Percentiles rank a stretch among this genome's conserved stretches.
Conservation (phyloP, 1,140 invertebrate species). For the Dryas iulia region DNA sequence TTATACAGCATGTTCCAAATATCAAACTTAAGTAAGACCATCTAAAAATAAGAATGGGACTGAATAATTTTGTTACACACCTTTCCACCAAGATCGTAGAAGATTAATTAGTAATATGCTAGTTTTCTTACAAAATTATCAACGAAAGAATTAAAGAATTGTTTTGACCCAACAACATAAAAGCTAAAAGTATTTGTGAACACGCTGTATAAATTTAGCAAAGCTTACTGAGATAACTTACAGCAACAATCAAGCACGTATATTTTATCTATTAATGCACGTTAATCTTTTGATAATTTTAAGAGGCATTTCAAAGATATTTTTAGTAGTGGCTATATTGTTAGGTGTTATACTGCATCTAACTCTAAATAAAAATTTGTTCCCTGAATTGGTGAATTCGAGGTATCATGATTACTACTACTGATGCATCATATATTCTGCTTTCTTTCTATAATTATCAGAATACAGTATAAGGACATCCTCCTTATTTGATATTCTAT, state of each 20-base stretch:
- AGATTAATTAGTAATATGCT: too few species aligned
- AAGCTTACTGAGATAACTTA: slow-evolving; percentile 28
- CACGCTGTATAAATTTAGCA: slow-evolving; percentile 13
- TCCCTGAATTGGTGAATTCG: too few species aligned
- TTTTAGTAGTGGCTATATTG: background rate
- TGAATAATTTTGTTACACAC: background rate
- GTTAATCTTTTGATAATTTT: background rate
- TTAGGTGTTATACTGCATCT: too few species aligned
- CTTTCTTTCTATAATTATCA: too few species aligned
- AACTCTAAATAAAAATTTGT: too few species aligned
- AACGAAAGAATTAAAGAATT: too few species aligned
- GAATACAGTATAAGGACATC: too few species aligned
- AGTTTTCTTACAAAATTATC: too few species aligned
- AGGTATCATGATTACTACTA: too few species aligned
- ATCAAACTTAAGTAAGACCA: background rate
- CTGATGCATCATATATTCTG: too few species aligned
- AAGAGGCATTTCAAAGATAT: background rate
- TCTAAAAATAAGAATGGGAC: background rate
- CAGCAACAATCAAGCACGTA: slow-evolving; percentile 29
- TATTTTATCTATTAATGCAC: slow-evolving; percentile 23
- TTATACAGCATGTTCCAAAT: slow-evolving; percentile 16
- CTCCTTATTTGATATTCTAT: too few species aligned
- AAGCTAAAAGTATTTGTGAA: background rate
- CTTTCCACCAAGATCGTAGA: too few species aligned
- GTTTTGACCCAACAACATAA: background rate